These are phyloP conservation scores for Hystrix cristata DNA, from an alignment of 2,113 vertebrate genomes.

Conservation along the genomic window DNA sequence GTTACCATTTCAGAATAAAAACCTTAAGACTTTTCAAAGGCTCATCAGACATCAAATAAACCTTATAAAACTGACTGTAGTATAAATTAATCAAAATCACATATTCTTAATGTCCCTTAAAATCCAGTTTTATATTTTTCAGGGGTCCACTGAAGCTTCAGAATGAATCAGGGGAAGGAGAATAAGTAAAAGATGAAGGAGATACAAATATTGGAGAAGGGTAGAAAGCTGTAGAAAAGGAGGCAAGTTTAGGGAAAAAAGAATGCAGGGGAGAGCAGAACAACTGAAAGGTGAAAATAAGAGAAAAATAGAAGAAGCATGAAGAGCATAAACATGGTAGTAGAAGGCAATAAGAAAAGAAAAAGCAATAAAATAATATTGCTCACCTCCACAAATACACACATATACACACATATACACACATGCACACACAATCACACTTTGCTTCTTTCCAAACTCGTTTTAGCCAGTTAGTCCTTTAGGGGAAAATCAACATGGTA, in stretches of 20 bases:
- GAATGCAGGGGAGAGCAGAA: not conserved
- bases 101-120: constrained; percentile 77
- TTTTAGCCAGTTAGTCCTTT: not conserved
- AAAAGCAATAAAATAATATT: not conserved
- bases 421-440: not conserved
- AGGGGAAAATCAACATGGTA: not conserved
- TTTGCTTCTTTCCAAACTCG: not conserved
- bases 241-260: not conserved
- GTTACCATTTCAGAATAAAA: constrained; percentile 56
- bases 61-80: constrained; percentile 56
- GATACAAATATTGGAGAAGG: not conserved
- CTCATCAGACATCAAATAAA: constrained; percentile 78
- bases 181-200: not conserved
- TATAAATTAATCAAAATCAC: constrained; percentile 81
- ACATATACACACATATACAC: not conserved
- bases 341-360: not conserved
- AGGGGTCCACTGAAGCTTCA: not conserved
- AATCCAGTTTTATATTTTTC: constrained; percentile 54
- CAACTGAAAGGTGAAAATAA: not conserved
- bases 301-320: not conserved
- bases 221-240: not conserved
- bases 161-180: constrained; percentile 12
- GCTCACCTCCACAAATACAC: too few relatives aligned
- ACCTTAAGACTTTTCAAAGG: constrained; percentile 73
- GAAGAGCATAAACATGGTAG: too few relatives aligned